These are phyloP conservation scores for Altica lythri DNA, from an alignment of 2,888 invertebrate genomes.

Conservation along the genomic window DNA sequence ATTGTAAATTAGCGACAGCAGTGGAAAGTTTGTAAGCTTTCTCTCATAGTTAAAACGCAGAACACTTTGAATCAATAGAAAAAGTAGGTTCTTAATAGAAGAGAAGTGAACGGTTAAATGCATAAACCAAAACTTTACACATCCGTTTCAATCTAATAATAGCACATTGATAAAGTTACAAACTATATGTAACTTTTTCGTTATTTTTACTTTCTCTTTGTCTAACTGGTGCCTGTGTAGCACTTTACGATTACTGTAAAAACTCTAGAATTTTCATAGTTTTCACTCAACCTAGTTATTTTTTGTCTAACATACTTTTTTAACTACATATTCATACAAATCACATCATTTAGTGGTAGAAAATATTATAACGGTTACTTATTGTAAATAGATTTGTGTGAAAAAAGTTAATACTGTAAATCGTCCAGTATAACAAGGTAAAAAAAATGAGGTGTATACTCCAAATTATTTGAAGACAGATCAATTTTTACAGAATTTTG, in stretches of 20 bases:
- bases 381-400: no score
- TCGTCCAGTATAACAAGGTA: no score
- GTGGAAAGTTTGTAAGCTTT: constrained; percentile 43
- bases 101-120: constrained; percentile 34
- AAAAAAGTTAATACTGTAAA: no score
- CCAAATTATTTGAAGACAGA: no score
- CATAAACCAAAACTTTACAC: constrained; percentile 27
- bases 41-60: constrained; percentile 35
- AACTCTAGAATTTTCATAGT: constrained; percentile 8
- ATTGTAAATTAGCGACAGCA: constrained; percentile 42
- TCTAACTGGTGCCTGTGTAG: neutral
- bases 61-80: constrained; percentile 39
- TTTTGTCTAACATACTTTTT: no score
- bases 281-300: constrained; percentile 15
- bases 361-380: no score
- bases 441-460: no score
- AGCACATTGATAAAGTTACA: constrained; percentile 17
- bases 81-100: constrained; percentile 41
- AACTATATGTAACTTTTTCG: constrained; percentile 10
- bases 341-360: no score
- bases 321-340: no score
- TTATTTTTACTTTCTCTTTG: constrained; percentile 22
- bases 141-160: constrained; percentile 30
- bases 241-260: neutral
- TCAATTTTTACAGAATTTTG: no score